phyloP scores from a whole-genome alignment of 2,888 invertebrate species.

The Drosophila limbata region DNA sequence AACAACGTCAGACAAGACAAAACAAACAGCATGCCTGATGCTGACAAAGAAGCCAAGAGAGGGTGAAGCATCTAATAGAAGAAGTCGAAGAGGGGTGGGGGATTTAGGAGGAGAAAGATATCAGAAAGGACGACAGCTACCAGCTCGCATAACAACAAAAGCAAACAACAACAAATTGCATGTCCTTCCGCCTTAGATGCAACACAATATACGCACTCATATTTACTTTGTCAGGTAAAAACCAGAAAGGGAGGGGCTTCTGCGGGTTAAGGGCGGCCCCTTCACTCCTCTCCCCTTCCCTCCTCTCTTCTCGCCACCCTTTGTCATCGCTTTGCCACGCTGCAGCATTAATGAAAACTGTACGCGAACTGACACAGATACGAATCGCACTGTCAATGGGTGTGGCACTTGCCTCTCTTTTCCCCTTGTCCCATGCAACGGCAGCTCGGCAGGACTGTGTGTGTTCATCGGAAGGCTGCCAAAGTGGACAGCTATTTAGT shows the following conservation, averaged over 20 bases:
- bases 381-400: slow-evolving; percentile 26
- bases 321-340: slow-evolving; percentile 4
- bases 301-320: background rate
- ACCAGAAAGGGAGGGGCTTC: background rate
- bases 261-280: background rate
- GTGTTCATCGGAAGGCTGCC: slow-evolving; percentile 29
- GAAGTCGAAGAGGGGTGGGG: background rate
- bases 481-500: slow-evolving; percentile 20
- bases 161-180: slow-evolving; percentile 79
- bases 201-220: slow-evolving; percentile 76
- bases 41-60: slow-evolving; percentile 48
- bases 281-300: background rate
- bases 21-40: slow-evolving; percentile 76
- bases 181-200: slow-evolving; percentile 79
- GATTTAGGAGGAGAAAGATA: slow-evolving; percentile 2
- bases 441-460: slow-evolving; percentile 21
- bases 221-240: slow-evolving; percentile 63
- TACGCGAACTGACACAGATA: slow-evolving; percentile 62
- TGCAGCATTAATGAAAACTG: slow-evolving; percentile 72
- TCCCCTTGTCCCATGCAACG: background rate
- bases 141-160: slow-evolving; percentile 56
- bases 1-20: slow-evolving; percentile 64
- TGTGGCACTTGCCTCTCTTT: background rate
- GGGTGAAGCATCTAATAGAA: background rate
- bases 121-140: slow-evolving; percentile 26